These are phyloP conservation scores for Apodemus sylvaticus DNA, from an alignment of 2,113 vertebrate species.

Conservation along the genomic window DNA sequence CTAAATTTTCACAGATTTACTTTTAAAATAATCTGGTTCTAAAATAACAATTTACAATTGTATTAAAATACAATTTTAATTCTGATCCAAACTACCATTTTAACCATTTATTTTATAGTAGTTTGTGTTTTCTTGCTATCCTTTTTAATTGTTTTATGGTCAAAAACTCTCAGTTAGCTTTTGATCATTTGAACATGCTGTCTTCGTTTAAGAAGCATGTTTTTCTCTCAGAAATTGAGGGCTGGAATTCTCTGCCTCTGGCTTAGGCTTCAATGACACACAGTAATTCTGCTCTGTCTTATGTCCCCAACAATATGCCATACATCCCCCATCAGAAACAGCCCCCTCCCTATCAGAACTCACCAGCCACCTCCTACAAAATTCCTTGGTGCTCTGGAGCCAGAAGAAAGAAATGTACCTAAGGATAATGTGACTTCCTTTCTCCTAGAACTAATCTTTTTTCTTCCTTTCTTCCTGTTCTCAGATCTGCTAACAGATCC, in stretches of 20 bases:
- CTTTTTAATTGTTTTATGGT: not conserved
- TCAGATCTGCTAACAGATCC: not conserved
- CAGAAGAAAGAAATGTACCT: not conserved
- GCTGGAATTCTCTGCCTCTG: not conserved
- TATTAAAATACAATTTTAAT: not conserved
- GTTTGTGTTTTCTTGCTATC: not conserved
- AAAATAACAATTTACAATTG: conserved; percentile 39
- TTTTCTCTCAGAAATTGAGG: not conserved
- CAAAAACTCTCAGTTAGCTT: not conserved
- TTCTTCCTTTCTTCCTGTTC: not conserved
- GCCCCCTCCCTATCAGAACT: not conserved
- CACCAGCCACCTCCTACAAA: not conserved
- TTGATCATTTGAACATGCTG: not conserved
- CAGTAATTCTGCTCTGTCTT: not conserved
- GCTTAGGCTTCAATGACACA: not conserved
- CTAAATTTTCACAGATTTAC: not conserved
- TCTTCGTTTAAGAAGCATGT: not conserved
- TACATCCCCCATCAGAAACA: not conserved
- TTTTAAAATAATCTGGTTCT: not conserved
- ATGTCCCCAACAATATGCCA: not conserved
- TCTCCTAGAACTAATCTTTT: not conserved
- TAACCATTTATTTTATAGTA: not conserved
- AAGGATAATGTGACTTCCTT: not conserved
- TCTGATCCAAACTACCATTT: not conserved
- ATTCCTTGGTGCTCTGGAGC: not conserved